phyloP scores from a whole-genome alignment of 2,113 vertebrate species.

The Crotalus viridis region DNA sequence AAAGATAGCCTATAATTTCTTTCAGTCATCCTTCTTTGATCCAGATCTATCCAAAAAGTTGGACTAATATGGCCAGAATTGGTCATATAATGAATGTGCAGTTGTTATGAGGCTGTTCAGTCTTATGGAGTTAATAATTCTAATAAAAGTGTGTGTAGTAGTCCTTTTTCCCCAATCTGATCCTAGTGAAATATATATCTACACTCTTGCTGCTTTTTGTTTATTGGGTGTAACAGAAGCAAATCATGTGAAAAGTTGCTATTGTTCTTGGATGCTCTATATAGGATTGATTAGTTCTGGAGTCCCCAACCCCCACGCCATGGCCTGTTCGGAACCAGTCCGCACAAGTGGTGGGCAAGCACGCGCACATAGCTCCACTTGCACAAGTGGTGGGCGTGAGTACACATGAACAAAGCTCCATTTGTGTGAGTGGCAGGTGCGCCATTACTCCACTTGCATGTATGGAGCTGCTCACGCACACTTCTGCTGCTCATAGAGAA shows the following conservation, averaged over 20 bases:
- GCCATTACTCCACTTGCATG: not conserved
- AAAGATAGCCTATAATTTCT: not conserved
- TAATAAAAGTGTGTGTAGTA: not conserved
- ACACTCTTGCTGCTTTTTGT: not conserved
- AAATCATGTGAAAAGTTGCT: not conserved
- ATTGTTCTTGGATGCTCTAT: not conserved
- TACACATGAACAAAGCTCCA: not conserved
- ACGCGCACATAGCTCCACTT: rapidly evolving
- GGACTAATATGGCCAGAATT: not conserved
- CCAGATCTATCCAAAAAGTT: not conserved
- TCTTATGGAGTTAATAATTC: not conserved
- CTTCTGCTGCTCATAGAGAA: not conserved
- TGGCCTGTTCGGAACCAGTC: not conserved
- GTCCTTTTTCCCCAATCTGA: not conserved
- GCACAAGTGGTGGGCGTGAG: too few relatives aligned
- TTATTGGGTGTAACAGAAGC: not conserved
- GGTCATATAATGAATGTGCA: not conserved
- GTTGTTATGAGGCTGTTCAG: not conserved
- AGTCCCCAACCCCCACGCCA: not conserved
- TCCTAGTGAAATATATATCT: not conserved
- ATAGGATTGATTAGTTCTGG: not conserved
- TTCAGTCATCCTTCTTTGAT: not conserved
- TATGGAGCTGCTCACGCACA: not conserved
- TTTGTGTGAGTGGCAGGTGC: not conserved
- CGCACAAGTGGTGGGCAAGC: not conserved